Conservation (phyloP, 2,888 invertebrate species). For the Cephus rjabovi region DNA sequence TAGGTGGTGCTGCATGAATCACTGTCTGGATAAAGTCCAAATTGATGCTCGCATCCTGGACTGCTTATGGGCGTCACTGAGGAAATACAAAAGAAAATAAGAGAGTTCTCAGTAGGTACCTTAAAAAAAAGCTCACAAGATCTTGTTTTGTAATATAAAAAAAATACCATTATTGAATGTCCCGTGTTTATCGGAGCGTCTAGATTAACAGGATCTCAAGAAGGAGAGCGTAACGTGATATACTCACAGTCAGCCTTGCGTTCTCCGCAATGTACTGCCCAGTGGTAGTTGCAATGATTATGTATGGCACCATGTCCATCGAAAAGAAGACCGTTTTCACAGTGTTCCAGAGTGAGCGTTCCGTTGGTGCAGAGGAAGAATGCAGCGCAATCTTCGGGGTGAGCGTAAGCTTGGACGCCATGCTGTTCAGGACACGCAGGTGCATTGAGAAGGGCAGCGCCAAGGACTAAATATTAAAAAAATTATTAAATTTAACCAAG, state of each 20-base stretch:
- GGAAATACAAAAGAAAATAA: conserved; percentile 33
- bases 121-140: neutral
- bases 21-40: conserved; percentile 88
- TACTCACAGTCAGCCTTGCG: conserved; percentile 84
- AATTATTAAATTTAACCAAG: neutral
- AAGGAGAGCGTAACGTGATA: conserved; percentile 24
- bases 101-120: neutral
- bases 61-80: conserved; percentile 83
- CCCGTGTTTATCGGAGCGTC: neutral
- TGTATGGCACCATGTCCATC: conserved; percentile 91
- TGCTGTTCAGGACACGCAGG: conserved; percentile 85
- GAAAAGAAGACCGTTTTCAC: conserved; percentile 91
- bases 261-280: conserved; percentile 89
- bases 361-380: conserved; percentile 95
- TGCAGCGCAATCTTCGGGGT: conserved; percentile 88
- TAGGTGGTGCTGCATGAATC: conserved; percentile 86
- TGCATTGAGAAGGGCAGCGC: conserved; percentile 73
- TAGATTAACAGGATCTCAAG: neutral
- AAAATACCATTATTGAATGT: neutral
- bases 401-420: conserved; percentile 86
- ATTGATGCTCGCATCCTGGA: conserved; percentile 89
- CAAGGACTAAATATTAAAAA: conserved; percentile 69
- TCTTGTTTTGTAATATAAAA: neutral
- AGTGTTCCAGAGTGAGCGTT: conserved; percentile 88
- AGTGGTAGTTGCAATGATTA: conserved; percentile 94